Conservation (phyloP, 2,113 vertebrate species). For the Hucho hucho region DNA sequence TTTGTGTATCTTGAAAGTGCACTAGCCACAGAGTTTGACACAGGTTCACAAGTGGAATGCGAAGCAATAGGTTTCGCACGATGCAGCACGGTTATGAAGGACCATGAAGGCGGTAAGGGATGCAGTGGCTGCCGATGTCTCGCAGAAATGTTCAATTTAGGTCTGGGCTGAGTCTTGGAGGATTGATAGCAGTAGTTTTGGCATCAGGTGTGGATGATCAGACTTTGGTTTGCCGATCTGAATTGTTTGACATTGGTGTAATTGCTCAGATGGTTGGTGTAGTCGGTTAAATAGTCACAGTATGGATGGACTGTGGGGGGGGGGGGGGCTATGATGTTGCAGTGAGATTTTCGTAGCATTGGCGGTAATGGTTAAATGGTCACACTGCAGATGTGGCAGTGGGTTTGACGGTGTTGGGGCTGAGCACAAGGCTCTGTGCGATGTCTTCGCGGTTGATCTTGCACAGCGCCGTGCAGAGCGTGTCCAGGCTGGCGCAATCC, state of each 20-base stretch:
- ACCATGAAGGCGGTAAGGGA: background rate
- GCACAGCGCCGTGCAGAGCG: constrained; percentile 83
- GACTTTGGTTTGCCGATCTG: background rate
- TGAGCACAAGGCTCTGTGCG: constrained; percentile 83
- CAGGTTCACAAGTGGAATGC: background rate
- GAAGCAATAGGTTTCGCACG: background rate
- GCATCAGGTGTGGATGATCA: background rate
- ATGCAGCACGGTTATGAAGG: too few species aligned
- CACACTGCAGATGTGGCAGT: constrained; percentile 92
- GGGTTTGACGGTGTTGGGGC: constrained; percentile 68
- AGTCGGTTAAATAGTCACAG: background rate
- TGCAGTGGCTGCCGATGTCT: background rate
- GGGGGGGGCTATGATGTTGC: background rate
- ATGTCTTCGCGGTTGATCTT: constrained; percentile 90
- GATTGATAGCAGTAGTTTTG: background rate
- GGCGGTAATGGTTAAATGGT: constrained; percentile 46
- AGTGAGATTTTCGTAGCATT: constrained; percentile 10
- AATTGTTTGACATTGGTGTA: background rate
- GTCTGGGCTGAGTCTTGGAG: background rate
- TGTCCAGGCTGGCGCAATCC: constrained; percentile 87
- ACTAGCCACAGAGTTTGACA: too few species aligned
- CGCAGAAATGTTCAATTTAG: background rate
- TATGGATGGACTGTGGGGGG: background rate
- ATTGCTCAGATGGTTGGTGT: background rate
- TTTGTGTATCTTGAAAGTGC: background rate